phyloP scores from a whole-genome alignment of 2,888 invertebrate genomes.

The Fissipunctia ypsillon region DNA sequence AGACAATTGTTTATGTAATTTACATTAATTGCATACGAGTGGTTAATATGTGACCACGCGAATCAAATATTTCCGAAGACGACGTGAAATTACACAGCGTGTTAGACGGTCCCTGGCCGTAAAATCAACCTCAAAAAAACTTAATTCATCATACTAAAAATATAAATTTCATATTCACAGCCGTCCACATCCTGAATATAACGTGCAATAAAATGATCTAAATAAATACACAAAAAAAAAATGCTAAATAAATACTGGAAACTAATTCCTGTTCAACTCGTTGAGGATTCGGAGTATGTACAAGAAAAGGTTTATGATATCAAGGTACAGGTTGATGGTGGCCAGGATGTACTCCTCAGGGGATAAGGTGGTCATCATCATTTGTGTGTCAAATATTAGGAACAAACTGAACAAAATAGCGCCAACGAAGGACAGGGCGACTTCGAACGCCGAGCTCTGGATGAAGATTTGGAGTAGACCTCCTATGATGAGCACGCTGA shows the following conservation, averaged over 20 bases:
- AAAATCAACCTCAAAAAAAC: slow-evolving; percentile 13
- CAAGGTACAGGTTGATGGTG: slow-evolving; percentile 96
- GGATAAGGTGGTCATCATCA: slow-evolving; percentile 94
- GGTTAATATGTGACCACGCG: neutral
- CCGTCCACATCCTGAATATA: slow-evolving; percentile 54
- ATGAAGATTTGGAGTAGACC: slow-evolving; percentile 94
- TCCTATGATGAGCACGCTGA: slow-evolving; percentile 93
- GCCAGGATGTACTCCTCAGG: slow-evolving; percentile 97
- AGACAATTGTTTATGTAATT: no score
- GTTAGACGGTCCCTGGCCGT: neutral
- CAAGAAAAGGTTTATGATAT: slow-evolving; percentile 96
- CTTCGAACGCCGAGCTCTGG: slow-evolving; percentile 93
- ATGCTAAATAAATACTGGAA: slow-evolving; percentile 41
- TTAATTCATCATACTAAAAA: slow-evolving; percentile 49
- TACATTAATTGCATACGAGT: no score
- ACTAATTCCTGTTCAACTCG: slow-evolving; percentile 89
- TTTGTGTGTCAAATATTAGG: slow-evolving; percentile 96
- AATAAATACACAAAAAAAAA: slow-evolving; percentile 58
- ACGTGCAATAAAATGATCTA: slow-evolving; percentile 63
- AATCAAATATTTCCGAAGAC: neutral
- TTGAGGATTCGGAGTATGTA: slow-evolving; percentile 94
- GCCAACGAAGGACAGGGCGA: slow-evolving; percentile 93
- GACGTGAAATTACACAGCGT: neutral
- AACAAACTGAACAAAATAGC: slow-evolving; percentile 95
- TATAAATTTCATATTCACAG: slow-evolving; percentile 61